Percentiles rank a stretch among this genome's conserved stretches.
phyloP scores from a whole-genome alignment of 1,140 invertebrate species.

The Drosophila littoralis region DNA sequence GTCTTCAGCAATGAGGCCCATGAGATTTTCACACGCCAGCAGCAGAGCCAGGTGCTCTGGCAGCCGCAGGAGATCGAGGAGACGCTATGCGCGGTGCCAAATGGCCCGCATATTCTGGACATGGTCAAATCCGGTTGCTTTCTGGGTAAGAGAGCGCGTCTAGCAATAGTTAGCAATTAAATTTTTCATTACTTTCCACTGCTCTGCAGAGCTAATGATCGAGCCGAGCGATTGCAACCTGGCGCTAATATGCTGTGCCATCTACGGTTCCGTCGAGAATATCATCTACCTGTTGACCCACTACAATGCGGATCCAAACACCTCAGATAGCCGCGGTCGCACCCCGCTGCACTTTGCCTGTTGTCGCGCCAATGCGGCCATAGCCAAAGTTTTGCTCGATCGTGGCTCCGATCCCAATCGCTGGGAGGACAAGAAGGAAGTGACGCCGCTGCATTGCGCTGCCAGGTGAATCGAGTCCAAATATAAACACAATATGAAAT shows the following conservation, averaged over 20 bases:
- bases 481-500: neutral
- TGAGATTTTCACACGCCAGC: conserved; percentile 70
- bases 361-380: conserved; percentile 87
- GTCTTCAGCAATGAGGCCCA: conserved; percentile 81
- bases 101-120: conserved; percentile 85
- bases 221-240: conserved; percentile 71
- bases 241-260: conserved; percentile 68
- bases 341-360: conserved; percentile 92
- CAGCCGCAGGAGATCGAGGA: conserved; percentile 81
- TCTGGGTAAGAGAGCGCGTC: conserved; percentile 52
- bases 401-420: conserved; percentile 87
- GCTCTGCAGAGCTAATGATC: conserved; percentile 52
- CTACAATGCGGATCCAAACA: conserved; percentile 70
- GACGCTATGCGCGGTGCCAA: conserved; percentile 84
- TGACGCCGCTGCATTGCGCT: conserved; percentile 91
- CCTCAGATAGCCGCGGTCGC: conserved; percentile 77
- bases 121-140: conserved; percentile 84
- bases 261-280: conserved; percentile 70
- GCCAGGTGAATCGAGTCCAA: conserved; percentile 85
- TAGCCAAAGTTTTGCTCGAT: conserved; percentile 88
- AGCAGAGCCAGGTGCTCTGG: conserved; percentile 84
- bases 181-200: neutral
- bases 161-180: neutral
- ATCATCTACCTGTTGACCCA: conserved; percentile 64
- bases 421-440: conserved; percentile 88